Base-by-base conservation (phyloP, 2,113 vertebrate genomes). In the Bujurquina vittata region DNA sequence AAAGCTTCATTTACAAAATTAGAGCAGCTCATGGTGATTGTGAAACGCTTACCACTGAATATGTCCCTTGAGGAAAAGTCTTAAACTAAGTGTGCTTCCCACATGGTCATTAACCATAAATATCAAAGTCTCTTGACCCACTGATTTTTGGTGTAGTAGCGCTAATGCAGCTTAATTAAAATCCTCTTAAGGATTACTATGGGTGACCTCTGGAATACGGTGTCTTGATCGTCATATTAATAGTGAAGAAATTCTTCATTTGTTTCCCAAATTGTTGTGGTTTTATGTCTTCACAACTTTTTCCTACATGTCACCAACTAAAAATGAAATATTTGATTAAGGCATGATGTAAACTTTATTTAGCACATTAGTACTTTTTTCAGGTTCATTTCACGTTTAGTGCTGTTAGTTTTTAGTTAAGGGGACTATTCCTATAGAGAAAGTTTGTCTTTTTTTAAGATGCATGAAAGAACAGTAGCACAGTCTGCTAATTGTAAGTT, bases 111-210 rank as follows among this genome's bases (percentile, higher is more conserved):
- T 89, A 91, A 89, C 86, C 87, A 86, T 90, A 92, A 90, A 95
- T 91, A 93, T 90, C 88, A 93, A 90, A 90, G 90, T 87, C 90
- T 91, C 85, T 91, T 95, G 94, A 94, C 90, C 93, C 86, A 87
- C 49, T 94, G 79, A 88, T 89, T 87, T 88, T 79, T 87, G 77
- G 77, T 89, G 73, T 84, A 84, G 87, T 86, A 65, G 75, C 76
- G 84, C 81, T 93, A 93, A 93, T 94, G 78, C 81, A 85, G 90
- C 90, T 93, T 91, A 94, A 94, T 95, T 94, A 89, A 93, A 93
- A 93, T 94, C 91, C 91, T 92, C 88, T 92, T 89, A 92, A 86
- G 84, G 87, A 85, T 88, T 82, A 88, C 72, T 60, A 73, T 59
- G 58, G 87, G 82, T 93, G 91, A 94, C 94, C 93, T 92, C 86